Evolutionary conservation across 1,140 invertebrate genomes (phyloP).

Genomic region (Lethocerus indicus): DNA sequence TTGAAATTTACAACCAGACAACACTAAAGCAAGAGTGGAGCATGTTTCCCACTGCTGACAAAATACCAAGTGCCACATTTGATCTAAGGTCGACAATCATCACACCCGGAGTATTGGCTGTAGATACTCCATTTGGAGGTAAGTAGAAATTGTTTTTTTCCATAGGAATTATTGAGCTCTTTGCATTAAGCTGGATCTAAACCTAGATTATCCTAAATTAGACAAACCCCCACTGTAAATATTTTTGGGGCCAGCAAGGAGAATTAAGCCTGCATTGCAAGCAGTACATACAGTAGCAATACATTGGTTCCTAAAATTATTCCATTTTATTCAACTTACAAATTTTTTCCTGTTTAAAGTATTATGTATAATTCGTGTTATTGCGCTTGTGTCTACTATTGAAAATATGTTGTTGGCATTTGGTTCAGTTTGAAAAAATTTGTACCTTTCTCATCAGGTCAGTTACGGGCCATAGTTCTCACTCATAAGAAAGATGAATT

Average conservation of each 20-base stretch:
- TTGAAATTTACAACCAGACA: too few relatives aligned
- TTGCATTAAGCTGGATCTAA: too few relatives aligned
- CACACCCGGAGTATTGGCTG: background rate
- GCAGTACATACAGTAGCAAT: background rate
- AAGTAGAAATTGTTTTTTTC: background rate
- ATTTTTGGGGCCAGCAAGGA: background rate
- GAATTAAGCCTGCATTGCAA: background rate
- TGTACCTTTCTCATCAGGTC: slow-evolving; percentile 8
- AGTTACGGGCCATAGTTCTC: slow-evolving; percentile 15
- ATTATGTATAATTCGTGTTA: background rate
- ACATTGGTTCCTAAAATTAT: background rate
- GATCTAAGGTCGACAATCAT: too few relatives aligned
- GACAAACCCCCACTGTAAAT: background rate
- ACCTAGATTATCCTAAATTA: too few relatives aligned
- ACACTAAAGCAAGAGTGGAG: too few relatives aligned
- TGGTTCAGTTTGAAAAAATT: background rate
- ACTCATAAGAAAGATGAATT: slow-evolving; percentile 12
- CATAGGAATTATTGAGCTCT: background rate
- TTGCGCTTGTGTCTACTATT: background rate
- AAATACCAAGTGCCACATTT: too few relatives aligned
- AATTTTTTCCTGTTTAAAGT: background rate
- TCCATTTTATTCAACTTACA: background rate
- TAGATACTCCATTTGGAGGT: background rate
- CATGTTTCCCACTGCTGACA: too few relatives aligned
- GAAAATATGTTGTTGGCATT: background rate